Conservation (phyloP, 2,797 vertebrate species). For the Masticophis lateralis region DNA sequence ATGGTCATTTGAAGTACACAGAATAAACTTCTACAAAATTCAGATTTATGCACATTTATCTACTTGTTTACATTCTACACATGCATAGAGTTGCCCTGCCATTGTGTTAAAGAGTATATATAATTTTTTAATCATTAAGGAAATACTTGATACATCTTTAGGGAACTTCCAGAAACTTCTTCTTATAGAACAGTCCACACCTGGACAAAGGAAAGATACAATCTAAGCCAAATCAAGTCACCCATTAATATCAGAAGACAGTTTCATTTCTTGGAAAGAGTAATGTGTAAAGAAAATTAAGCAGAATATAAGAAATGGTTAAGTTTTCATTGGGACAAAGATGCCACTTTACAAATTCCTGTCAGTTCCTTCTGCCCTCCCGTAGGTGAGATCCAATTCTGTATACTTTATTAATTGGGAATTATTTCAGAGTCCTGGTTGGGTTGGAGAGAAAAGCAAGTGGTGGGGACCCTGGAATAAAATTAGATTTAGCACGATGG, state of each 20-base stretch:
- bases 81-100: neutral
- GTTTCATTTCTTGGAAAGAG: neutral
- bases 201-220: neutral
- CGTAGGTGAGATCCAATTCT: neutral
- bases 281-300: neutral
- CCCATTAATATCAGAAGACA: neutral
- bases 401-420: neutral
- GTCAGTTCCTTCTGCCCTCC: neutral
- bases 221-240: neutral
- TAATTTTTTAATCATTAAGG: neutral
- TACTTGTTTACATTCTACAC: neutral
- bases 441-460: slow-evolving; percentile 4
- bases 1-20: neutral
- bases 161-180: neutral
- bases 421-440: slow-evolving; percentile 11
- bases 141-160: neutral
- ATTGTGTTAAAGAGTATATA: neutral
- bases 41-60: neutral
- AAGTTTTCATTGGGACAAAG: neutral
- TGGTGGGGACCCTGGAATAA: slow-evolving; percentile 23
- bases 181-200: neutral
- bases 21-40: neutral
- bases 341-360: neutral
- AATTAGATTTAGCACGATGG: slow-evolving; percentile 7
- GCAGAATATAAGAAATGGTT: neutral